Conservation (phyloP, 1,140 invertebrate genomes). For the Adelges cooleyi region DNA sequence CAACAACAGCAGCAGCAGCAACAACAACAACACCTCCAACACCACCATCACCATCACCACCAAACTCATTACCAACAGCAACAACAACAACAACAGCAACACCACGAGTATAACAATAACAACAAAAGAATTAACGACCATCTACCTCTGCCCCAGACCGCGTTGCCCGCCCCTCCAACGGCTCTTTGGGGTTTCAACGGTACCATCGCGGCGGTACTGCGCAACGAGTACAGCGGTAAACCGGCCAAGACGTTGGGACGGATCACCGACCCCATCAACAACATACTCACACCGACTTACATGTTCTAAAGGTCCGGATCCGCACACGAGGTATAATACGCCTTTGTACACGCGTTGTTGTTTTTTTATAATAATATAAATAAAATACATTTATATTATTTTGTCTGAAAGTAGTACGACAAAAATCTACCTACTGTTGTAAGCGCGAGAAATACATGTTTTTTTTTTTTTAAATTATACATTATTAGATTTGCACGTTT, state of each 20-base stretch:
- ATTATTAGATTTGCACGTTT: too few species aligned
- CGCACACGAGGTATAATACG: not conserved
- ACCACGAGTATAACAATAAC: not conserved
- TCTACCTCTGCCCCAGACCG: not conserved
- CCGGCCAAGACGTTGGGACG: slow-evolving; percentile 17
- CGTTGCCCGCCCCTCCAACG: not conserved
- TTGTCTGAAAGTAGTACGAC: too few species aligned
- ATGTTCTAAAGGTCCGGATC: slow-evolving; percentile 4
- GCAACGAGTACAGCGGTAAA: slow-evolving; percentile 13
- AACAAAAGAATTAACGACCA: not conserved
- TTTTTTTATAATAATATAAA: too few species aligned
- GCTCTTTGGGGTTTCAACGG: slow-evolving; percentile 13
- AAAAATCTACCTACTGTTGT: too few species aligned
- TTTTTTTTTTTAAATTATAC: too few species aligned
- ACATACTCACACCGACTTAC: slow-evolving; percentile 22
- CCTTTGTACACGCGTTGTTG: too few species aligned
- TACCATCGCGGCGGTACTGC: slow-evolving; percentile 15
- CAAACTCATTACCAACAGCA: not conserved
- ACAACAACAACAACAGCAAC: not conserved
- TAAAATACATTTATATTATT: too few species aligned
- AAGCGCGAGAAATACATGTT: too few species aligned
- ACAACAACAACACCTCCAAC: not conserved
- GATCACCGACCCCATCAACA: slow-evolving; percentile 24
- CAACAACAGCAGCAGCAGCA: slow-evolving; percentile 14
- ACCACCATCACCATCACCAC: not conserved